Base-by-base conservation (phyloP, 2,888 invertebrate genomes). In the Apoda limacodes region DNA sequence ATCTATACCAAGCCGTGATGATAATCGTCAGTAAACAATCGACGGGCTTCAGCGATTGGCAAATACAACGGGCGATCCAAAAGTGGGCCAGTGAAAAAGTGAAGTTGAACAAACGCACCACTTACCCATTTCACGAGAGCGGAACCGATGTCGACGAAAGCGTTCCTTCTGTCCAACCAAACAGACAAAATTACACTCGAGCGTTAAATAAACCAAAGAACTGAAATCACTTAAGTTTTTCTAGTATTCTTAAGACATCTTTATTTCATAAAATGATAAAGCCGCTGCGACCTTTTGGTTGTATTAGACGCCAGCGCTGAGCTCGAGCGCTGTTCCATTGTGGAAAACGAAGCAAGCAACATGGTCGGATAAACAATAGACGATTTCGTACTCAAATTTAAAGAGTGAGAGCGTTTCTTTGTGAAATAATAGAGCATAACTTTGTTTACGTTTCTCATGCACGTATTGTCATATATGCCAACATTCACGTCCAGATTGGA, bases 111-210 rank as follows among this genome's bases (percentile, higher is more conserved):
- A 65, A 75, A 68, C 68, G 70, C 69, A 70, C 71, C 66, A 75
- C 66, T 78, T 76, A 76, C 68, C 69, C 55, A 68, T 71, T 68
- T 72, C 68, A 68, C 57, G 75, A 75, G 74, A 80, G 78, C 78
- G 78, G 72, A 80, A 80, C 78, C 59, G 57, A 61, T 58, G 64
- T 52, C 59, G 55, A 52, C 67, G 63, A 71, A 65, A 71, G 70
- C 68, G 62, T 68, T 66, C n/a, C 70, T 66, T 60, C 54, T 46
- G 50, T 55, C 52, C 60, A 55, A 56, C 51, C 55, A 54, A 51
- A 46, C 47, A n/a, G n/a, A n/a, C n/a, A n/a, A n/a, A n/a, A n/a
- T n/a, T n/a, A n/a, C n/a, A n/a, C n/a, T n/a, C n/a, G n/a, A n/a
- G n/a, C n/a, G n/a, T n/a, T n/a, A n/a, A n/a, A n/a, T n/a, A n/a